These are phyloP conservation scores for Trissolcus japonicus DNA, from an alignment of 2,888 invertebrate species.

Conservation along the genomic window DNA sequence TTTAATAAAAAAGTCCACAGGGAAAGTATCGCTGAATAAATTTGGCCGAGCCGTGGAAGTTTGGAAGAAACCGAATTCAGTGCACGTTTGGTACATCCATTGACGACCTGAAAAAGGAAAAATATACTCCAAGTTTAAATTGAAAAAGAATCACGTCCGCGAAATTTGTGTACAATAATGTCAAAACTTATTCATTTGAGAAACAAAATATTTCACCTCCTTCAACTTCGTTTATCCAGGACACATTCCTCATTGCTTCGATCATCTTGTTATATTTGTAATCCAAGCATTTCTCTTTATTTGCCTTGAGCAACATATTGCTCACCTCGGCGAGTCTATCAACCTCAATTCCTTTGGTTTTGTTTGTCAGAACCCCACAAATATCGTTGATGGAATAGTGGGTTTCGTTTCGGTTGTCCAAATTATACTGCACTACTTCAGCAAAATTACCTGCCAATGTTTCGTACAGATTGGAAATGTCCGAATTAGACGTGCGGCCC, in stretches of 20 bases:
- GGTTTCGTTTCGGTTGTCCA: slow-evolving; percentile 87
- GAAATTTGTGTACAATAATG: neutral
- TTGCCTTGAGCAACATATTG: slow-evolving; percentile 81
- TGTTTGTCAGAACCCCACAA: slow-evolving; percentile 85
- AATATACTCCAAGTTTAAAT: too few species aligned
- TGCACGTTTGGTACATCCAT: slow-evolving; percentile 97
- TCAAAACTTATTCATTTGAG: neutral
- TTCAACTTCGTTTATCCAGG: slow-evolving; percentile 83
- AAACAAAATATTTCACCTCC: slow-evolving; percentile 77
- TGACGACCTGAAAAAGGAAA: slow-evolving; percentile 80
- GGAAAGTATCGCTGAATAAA: slow-evolving; percentile 86
- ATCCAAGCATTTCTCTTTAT: slow-evolving; percentile 87
- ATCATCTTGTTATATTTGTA: slow-evolving; percentile 89
- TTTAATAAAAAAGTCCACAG: slow-evolving; percentile 85
- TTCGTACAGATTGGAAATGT: slow-evolving; percentile 88
- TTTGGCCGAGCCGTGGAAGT: slow-evolving; percentile 83
- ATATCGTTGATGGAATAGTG: slow-evolving; percentile 89
- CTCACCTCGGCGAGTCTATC: slow-evolving; percentile 86
- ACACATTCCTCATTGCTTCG: slow-evolving; percentile 80
- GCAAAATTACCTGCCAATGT: slow-evolving; percentile 92
- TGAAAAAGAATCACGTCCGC: neutral
- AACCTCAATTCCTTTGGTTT: slow-evolving; percentile 79
- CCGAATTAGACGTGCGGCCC: slow-evolving; percentile 79
- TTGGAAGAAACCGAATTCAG: slow-evolving; percentile 97
- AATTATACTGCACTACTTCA: slow-evolving; percentile 95